phyloP scores from a whole-genome alignment of 2,888 invertebrate genomes.

The Teleogryllus oceanicus region DNA sequence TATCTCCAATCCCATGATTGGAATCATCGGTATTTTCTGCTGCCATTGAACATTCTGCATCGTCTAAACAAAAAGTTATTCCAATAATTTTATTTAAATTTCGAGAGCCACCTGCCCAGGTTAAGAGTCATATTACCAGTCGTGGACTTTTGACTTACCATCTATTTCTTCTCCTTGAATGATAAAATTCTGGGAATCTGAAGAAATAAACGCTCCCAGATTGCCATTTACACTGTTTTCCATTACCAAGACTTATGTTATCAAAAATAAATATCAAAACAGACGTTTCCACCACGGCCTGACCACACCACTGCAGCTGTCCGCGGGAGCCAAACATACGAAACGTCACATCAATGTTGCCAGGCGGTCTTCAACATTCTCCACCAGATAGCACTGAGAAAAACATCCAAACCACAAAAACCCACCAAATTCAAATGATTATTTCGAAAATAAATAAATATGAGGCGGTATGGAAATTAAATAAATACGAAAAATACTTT shows the following conservation, averaged over 20 bases:
- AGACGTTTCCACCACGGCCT: too few relatives aligned
- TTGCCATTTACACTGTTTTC: constrained; percentile 55
- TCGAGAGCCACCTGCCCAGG: not conserved
- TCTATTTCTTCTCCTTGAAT: constrained; percentile 50
- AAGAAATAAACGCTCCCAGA: constrained; percentile 46
- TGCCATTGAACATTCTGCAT: constrained; percentile 49
- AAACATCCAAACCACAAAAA: too few relatives aligned
- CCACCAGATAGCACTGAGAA: too few relatives aligned
- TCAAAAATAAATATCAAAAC: too few relatives aligned
- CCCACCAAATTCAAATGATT: too few relatives aligned
- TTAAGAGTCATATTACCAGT: not conserved
- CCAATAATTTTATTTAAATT: not conserved
- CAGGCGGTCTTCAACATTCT: too few relatives aligned
- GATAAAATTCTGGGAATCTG: constrained; percentile 49
- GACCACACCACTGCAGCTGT: too few relatives aligned
- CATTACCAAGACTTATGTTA: not conserved
- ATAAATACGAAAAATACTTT: too few relatives aligned
- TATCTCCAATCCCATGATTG: constrained; percentile 63
- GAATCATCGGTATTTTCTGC: constrained; percentile 78
- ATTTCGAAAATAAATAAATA: too few relatives aligned
- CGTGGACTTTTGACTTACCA: constrained; percentile 33
- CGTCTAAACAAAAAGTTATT: constrained; percentile 46
- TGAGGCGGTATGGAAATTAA: too few relatives aligned
- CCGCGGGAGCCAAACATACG: too few relatives aligned
- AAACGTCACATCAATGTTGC: too few relatives aligned